Percentiles rank a stretch among this genome's conserved stretches.
Evolutionary conservation across 2,113 vertebrate species (phyloP).

Genomic region (Hirundichthys speculiger): DNA sequence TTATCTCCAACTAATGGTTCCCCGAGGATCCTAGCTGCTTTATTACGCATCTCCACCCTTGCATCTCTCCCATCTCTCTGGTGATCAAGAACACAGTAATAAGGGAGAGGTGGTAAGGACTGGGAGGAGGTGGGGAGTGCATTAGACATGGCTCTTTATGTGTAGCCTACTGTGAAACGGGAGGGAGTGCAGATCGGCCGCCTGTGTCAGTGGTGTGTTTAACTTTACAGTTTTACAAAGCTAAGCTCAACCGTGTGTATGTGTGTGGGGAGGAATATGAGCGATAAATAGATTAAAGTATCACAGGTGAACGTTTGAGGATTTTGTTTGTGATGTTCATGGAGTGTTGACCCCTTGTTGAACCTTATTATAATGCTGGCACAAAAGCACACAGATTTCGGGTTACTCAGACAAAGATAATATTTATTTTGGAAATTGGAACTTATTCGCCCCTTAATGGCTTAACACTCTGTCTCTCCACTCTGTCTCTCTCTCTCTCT

Average conservation of each 20-base stretch:
- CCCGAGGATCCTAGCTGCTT: conserved; percentile 73
- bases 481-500: conserved; percentile 38
- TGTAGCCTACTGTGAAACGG: conserved; percentile 20
- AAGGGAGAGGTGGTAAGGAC: conserved; percentile 59
- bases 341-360: conserved; percentile 63
- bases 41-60: conserved; percentile 66
- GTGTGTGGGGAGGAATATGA: conserved; percentile 17
- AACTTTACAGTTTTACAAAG: conserved; percentile 49
- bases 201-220: conserved; percentile 27
- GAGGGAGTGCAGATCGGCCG: neutral
- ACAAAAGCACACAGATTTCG: conserved; percentile 70
- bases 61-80: conserved; percentile 70
- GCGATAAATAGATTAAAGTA: conserved; percentile 58
- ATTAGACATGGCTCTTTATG: conserved; percentile 46
- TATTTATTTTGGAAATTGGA: conserved; percentile 84
- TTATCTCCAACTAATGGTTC: conserved; percentile 73
- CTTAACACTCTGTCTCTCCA: conserved; percentile 52
- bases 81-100: conserved; percentile 68
- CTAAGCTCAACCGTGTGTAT: conserved; percentile 27
- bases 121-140: conserved; percentile 24
- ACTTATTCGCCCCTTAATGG: conserved; percentile 77
- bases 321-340: conserved; percentile 52
- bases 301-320: conserved; percentile 51
- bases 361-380: conserved; percentile 74
- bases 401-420: conserved; percentile 77